phyloP scores from a whole-genome alignment of 2,888 invertebrate species.

The Chrysina gloriosa region DNA sequence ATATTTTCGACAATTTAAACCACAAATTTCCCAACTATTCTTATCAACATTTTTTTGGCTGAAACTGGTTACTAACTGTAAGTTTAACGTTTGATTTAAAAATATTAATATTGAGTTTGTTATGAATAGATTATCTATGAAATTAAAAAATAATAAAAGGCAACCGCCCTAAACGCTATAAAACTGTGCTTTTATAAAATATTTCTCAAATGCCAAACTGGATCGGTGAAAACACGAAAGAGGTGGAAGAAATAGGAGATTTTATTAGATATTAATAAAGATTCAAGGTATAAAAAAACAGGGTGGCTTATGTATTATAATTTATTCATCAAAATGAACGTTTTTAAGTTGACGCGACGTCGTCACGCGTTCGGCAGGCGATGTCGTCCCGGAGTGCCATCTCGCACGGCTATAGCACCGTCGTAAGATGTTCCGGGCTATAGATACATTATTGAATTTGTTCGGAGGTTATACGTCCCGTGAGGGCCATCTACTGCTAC shows the following conservation, averaged over 20 bases:
- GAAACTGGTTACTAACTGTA: too few relatives aligned
- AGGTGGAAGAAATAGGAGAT: neutral
- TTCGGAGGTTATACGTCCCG: constrained; percentile 65
- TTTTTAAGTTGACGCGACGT: constrained; percentile 22
- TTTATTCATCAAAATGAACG: constrained; percentile 25
- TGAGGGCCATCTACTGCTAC: constrained; percentile 63
- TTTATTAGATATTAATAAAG: constrained; percentile 26
- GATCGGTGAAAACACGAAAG: too few relatives aligned
- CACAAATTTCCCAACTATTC: too few relatives aligned
- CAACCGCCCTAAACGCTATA: too few relatives aligned
- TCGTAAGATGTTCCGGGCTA: constrained; percentile 54
- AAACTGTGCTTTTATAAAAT: too few relatives aligned
- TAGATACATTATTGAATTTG: constrained; percentile 66
- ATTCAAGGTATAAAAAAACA: constrained; percentile 16
- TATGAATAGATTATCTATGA: too few relatives aligned
- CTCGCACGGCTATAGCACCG: constrained; percentile 39
- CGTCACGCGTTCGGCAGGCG: constrained; percentile 48
- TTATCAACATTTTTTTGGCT: too few relatives aligned
- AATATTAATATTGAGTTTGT: too few relatives aligned
- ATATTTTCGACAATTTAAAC: too few relatives aligned
- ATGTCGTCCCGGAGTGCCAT: constrained; percentile 46
- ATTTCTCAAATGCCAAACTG: too few relatives aligned
- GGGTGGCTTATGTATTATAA: constrained; percentile 21
- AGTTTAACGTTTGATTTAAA: too few relatives aligned
- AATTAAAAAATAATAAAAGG: too few relatives aligned